These are phyloP conservation scores for Mimas tiliae DNA, from an alignment of 2,888 invertebrate genomes.

Conservation along the genomic window DNA sequence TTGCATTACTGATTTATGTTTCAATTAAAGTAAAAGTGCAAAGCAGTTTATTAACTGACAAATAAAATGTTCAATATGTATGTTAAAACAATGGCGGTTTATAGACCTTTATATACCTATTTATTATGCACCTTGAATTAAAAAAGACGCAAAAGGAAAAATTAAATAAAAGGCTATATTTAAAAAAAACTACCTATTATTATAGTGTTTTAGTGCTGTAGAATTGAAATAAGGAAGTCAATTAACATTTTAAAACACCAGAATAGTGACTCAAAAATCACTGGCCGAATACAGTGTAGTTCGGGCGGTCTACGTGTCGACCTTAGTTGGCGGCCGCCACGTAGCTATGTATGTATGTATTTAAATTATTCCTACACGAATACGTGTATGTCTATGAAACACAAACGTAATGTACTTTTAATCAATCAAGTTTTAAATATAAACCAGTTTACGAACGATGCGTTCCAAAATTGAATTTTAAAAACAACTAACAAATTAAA, in stretches of 20 bases:
- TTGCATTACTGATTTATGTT: conserved; percentile 8
- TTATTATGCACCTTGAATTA: no score
- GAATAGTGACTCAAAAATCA: conserved; percentile 26
- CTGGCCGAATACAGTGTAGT: conserved; percentile 40
- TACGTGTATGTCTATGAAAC: conserved; percentile 35
- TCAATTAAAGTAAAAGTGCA: not conserved
- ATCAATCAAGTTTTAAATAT: conserved; percentile 13
- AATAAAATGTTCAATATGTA: no score
- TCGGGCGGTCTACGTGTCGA: conserved; percentile 53
- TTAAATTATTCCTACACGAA: conserved; percentile 59
- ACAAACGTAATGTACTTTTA: conserved; percentile 14
- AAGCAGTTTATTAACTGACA: not conserved
- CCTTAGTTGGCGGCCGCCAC: conserved; percentile 64
- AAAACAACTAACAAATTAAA: conserved; percentile 34
- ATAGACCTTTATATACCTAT: no score
- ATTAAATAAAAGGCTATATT: no score
- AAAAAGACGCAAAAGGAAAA: no score
- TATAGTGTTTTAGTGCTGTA: not conserved
- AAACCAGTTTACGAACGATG: not conserved
- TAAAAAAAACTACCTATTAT: not conserved
- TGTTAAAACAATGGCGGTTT: no score
- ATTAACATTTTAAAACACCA: conserved; percentile 7
- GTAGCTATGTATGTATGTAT: conserved; percentile 59
- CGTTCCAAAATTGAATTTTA: conserved; percentile 28
- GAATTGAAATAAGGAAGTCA: conserved; percentile 12